Percentiles rank a stretch among this genome's conserved stretches.
phyloP scores from a whole-genome alignment of 2,113 vertebrate genomes.

The Leuciscus idus region DNA sequence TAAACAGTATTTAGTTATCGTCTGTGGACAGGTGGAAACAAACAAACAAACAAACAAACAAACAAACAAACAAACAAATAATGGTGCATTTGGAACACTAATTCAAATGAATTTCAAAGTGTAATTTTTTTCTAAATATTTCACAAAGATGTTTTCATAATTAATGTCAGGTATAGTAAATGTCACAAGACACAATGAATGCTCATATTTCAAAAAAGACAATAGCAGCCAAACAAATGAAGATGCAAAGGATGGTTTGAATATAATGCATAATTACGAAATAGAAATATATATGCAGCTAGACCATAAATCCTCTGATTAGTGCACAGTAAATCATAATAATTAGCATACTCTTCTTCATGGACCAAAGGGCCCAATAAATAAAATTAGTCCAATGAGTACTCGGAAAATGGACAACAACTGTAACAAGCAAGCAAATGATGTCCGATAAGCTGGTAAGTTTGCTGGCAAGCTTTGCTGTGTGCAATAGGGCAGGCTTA shows the following conservation, averaged over 20 bases:
- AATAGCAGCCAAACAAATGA: neutral
- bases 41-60: no score
- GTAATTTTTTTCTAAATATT: neutral
- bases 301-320: neutral
- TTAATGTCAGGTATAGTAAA: conserved; percentile 6
- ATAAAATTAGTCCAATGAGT: neutral
- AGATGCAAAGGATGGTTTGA: neutral
- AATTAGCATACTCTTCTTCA: conserved; percentile 15
- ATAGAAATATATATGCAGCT: neutral
- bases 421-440: neutral
- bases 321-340: conserved; percentile 21
- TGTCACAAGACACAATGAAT: neutral
- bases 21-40: no score
- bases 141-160: neutral
- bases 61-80: no score
- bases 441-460: neutral
- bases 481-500: conserved; percentile 22
- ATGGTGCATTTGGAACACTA: neutral
- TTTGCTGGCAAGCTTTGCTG: neutral
- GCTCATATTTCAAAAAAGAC: neutral
- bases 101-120: neutral
- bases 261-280: conserved; percentile 1
- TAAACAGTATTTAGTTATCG: no score
- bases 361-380: neutral
- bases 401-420: neutral